phyloP scores from a whole-genome alignment of 2,113 vertebrate species.

The Manacus vitellinus region DNA sequence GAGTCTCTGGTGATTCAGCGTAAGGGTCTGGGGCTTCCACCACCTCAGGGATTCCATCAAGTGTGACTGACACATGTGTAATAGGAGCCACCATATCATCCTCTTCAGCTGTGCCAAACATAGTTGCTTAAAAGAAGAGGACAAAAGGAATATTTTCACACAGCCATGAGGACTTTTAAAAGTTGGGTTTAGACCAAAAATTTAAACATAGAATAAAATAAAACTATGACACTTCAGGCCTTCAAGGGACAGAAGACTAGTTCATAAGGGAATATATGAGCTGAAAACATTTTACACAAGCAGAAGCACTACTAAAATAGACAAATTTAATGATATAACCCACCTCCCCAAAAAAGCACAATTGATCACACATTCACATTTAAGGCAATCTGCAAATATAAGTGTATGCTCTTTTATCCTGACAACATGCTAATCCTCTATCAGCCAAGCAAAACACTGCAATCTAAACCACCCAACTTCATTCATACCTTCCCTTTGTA shows the following conservation, averaged over 20 bases:
- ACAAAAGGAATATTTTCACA: background rate
- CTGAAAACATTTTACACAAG: background rate
- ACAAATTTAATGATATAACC: background rate
- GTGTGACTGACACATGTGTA: constrained; percentile 87
- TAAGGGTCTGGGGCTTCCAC: constrained; percentile 75
- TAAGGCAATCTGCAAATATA: background rate
- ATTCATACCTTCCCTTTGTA: background rate
- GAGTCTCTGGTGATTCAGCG: constrained; percentile 67
- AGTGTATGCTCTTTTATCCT: background rate
- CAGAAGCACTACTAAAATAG: background rate
- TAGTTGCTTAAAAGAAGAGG: constrained; percentile 69
- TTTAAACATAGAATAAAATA: background rate
- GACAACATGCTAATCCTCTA: background rate
- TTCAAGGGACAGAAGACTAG: background rate
- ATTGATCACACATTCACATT: background rate
- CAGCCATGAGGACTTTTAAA: background rate
- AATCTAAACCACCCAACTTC: background rate
- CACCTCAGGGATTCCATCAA: constrained; percentile 85
- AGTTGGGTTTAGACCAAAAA: background rate
- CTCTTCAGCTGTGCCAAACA: constrained; percentile 82
- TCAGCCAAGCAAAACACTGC: background rate
- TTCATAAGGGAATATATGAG: background rate
- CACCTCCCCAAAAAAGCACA: background rate
- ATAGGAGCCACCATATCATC: constrained; percentile 84
- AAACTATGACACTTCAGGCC: background rate